phyloP scores from a whole-genome alignment of 2,113 vertebrate species.

The Pyrgilauda ruficollis region DNA sequence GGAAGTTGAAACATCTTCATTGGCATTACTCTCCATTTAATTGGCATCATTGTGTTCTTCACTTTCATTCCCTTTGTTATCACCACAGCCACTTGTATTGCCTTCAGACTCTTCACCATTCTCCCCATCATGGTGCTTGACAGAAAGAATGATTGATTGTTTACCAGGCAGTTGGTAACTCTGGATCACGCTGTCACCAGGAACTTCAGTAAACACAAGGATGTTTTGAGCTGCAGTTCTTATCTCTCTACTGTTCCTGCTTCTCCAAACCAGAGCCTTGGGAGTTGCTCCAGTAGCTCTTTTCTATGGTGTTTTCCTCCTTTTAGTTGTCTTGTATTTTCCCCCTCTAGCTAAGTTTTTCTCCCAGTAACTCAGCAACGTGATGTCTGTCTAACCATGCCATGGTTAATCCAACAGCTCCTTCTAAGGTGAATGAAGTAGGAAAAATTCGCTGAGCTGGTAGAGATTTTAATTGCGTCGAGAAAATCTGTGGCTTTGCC shows the following conservation, averaged over 20 bases:
- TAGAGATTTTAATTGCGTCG: background rate
- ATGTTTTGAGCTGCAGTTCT: conserved; percentile 20
- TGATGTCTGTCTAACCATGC: background rate
- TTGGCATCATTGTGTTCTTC: conserved; percentile 8
- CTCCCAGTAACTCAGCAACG: background rate
- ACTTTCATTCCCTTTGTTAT: conserved; percentile 28
- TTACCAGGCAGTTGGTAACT: background rate
- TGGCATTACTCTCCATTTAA: conserved; percentile 53
- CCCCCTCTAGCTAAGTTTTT: background rate
- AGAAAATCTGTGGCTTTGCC: background rate
- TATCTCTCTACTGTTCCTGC: conserved; percentile 12
- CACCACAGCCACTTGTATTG: conserved; percentile 40
- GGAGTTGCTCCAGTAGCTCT: background rate
- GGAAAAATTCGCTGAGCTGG: background rate
- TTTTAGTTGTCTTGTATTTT: background rate
- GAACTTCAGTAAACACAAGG: background rate
- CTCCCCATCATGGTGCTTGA: conserved; percentile 54
- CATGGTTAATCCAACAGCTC: background rate
- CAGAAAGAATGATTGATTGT: background rate
- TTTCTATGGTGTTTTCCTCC: background rate
- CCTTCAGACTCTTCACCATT: conserved; percentile 35
- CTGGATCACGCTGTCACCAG: background rate
- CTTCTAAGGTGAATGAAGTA: background rate
- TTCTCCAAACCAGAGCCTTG: conserved; percentile 22
- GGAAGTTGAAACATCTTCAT: conserved; percentile 23